Percentiles rank a stretch among this genome's conserved stretches.
Evolutionary conservation across 2,113 vertebrate genomes (phyloP).

Genomic region (Quiscalus mexicanus): DNA sequence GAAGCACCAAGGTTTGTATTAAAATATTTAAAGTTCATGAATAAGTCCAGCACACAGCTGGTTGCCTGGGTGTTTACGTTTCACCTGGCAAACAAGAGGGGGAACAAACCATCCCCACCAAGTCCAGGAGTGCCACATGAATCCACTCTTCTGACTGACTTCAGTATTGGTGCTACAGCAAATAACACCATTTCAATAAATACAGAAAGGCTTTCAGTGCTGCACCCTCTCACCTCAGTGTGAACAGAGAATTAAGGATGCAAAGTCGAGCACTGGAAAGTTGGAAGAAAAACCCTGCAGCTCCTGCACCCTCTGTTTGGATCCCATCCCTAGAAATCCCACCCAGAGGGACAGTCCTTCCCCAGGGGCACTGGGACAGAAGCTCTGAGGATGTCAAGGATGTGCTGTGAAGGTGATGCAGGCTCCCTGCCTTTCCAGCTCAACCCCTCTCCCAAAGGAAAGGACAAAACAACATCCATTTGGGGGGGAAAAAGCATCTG

Average conservation of each 20-base stretch:
- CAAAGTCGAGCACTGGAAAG: rapidly evolving
- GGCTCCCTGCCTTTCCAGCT: neutral
- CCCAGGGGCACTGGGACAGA: rapidly evolving
- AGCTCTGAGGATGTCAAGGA: neutral
- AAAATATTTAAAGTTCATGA: conserved; percentile 26
- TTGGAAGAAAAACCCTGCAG: neutral
- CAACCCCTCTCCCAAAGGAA: neutral
- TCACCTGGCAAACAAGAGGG: neutral
- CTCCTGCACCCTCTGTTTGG: neutral
- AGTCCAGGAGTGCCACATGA: neutral
- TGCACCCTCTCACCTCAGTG: neutral
- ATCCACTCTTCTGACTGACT: neutral
- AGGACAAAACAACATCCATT: neutral
- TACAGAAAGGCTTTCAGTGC: neutral
- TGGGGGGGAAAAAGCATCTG: rapidly evolving
- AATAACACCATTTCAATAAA: neutral
- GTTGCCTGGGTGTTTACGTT: neutral
- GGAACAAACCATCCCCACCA: rapidly evolving
- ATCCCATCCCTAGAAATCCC: neutral
- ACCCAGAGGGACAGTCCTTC: neutral
- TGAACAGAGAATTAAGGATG: neutral
- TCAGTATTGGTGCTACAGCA: neutral
- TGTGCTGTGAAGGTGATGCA: rapidly evolving
- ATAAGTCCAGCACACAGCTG: neutral
- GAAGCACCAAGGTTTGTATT: neutral